A percentile compares a stretch with the other conserved stretches of the same genome.
Conservation (phyloP, 2,113 vertebrate species). For the Vulpes ferrilata region DNA sequence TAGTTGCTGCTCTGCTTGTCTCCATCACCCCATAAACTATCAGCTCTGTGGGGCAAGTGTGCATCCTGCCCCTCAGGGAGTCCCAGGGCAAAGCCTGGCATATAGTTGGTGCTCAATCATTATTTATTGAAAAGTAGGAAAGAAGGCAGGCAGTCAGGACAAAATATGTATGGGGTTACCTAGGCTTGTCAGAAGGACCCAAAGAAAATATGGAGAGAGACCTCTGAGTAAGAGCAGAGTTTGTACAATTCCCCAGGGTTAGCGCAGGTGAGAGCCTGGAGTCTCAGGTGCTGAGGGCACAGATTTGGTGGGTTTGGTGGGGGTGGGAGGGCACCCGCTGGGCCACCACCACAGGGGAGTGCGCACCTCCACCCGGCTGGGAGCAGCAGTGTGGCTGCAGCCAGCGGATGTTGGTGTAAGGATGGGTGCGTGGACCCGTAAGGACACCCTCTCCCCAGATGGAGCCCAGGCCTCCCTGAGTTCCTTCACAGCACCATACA, state of each 20-base stretch:
- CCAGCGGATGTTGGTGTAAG: accelerated
- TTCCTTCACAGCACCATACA: neutral
- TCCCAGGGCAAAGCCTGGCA: neutral
- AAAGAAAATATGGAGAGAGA: neutral
- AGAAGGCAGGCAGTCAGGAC: neutral
- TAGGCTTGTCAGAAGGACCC: neutral
- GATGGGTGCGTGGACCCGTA: too few species aligned
- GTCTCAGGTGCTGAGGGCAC: neutral
- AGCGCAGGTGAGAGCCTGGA: accelerated
- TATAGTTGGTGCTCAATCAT: neutral
- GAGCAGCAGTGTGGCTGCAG: too few species aligned
- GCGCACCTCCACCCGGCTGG: neutral
- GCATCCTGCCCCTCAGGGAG: neutral
- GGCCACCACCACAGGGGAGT: neutral
- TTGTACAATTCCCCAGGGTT: too few species aligned
- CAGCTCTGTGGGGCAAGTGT: neutral
- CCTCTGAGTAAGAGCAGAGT: neutral
- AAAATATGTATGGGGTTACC: neutral
- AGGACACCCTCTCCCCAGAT: neutral
- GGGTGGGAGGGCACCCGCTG: accelerated
- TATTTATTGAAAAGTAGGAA: neutral
- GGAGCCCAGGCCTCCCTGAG: neutral
- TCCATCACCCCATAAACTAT: neutral
- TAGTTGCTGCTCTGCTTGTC: neutral
- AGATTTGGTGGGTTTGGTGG: neutral